These are phyloP conservation scores for Campoplex capitator DNA, from an alignment of 2,888 invertebrate genomes.

Conservation along the genomic window DNA sequence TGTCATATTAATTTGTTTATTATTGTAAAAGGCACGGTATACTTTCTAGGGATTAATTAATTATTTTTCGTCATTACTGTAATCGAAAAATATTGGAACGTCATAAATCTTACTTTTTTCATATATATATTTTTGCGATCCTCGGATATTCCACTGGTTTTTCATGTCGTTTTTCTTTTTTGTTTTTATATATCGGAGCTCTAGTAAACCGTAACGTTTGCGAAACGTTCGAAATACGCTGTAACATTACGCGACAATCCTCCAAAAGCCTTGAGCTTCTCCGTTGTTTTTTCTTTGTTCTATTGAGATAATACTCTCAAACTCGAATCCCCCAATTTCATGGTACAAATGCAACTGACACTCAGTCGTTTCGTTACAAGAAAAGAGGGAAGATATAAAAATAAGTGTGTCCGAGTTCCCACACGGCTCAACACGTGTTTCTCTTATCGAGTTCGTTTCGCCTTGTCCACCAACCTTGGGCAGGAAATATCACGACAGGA, in stretches of 20 bases:
- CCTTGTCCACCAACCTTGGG: conserved; percentile 45
- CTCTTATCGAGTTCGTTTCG: conserved; percentile 81
- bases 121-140: background rate
- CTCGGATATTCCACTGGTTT: background rate
- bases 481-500: conserved; percentile 5
- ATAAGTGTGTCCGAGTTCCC: conserved; percentile 69
- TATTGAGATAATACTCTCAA: background rate
- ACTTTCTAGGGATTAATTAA: background rate
- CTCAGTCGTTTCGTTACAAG: background rate
- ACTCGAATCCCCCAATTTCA: background rate
- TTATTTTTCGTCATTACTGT: background rate
- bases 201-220: no score
- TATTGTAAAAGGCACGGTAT: background rate
- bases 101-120: background rate
- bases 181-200: no score
- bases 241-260: no score
- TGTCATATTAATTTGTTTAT: background rate
- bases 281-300: background rate
- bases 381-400: conserved; percentile 67
- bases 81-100: background rate
- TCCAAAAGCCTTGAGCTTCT: no score
- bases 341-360: conserved; percentile 5
- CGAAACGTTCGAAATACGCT: no score
- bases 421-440: conserved; percentile 81
- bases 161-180: background rate